Evolutionary conservation across 2,113 vertebrate species (phyloP).

Genomic region (Lathamus discolor): DNA sequence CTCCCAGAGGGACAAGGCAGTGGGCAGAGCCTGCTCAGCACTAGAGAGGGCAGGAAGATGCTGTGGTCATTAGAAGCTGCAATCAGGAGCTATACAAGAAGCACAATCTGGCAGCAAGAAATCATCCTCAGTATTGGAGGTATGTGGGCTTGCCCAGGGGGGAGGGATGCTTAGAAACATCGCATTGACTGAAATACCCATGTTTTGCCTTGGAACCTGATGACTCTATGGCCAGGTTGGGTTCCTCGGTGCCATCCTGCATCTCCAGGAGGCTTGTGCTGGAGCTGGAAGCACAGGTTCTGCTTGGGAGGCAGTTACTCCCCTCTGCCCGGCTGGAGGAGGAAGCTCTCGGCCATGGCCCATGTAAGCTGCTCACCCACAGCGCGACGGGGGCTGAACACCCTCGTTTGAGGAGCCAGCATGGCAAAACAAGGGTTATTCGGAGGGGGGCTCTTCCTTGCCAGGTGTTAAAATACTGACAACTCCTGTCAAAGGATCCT

Average conservation of each 20-base stretch:
- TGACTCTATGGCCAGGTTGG: accelerated
- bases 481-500: conserved; percentile 68
- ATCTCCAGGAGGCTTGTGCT: not conserved
- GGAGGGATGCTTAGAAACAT: not conserved
- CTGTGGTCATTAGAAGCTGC: not conserved
- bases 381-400: accelerated
- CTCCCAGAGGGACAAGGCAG: accelerated
- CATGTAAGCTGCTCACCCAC: accelerated
- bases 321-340: not conserved
- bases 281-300: accelerated
- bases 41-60: not conserved
- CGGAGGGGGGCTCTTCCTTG: conserved; percentile 36
- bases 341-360: not conserved
- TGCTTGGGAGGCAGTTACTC: accelerated
- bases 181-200: not conserved
- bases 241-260: not conserved
- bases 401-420: not conserved
- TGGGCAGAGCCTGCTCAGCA: accelerated
- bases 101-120: not conserved
- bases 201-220: accelerated
- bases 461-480: conserved; percentile 69
- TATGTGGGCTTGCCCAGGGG: accelerated
- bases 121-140: not conserved
- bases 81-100: accelerated
- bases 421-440: conserved; percentile 48